Conservation (phyloP, 2,113 vertebrate genomes). For the Cryptotis parvus region DNA sequence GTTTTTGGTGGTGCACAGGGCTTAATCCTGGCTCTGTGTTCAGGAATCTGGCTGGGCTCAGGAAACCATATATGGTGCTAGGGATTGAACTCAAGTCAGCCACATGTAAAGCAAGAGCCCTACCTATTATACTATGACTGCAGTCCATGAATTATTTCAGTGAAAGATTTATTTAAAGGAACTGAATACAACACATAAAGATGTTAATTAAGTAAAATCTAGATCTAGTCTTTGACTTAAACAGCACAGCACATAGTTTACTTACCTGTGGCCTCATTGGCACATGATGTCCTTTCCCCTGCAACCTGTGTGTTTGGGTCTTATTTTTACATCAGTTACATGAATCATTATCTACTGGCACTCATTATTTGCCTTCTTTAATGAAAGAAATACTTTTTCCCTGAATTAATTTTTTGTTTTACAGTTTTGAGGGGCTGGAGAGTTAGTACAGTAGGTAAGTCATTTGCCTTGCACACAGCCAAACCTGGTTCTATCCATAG, state of each 20-base stretch:
- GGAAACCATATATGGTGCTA: no score
- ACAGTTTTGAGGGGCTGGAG: neutral
- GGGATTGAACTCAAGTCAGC: no score
- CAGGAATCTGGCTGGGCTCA: no score
- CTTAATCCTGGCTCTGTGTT: no score
- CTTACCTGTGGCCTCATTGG: neutral
- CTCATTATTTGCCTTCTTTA: neutral
- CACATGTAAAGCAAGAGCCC: no score
- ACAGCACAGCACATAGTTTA: neutral
- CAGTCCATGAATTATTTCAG: neutral
- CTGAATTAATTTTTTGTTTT: neutral
- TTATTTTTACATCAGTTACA: neutral
- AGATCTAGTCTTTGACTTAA: constrained; percentile 13
- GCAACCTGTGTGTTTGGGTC: neutral
- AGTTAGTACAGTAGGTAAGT: neutral
- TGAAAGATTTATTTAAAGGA: constrained; percentile 24
- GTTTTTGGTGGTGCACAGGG: no score
- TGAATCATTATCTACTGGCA: neutral
- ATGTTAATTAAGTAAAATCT: constrained; percentile 31
- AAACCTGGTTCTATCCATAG: no score
- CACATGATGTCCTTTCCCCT: neutral
- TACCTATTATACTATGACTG: no score
- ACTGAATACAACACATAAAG: neutral
- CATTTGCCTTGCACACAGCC: no score
- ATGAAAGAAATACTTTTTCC: neutral